phyloP scores from a whole-genome alignment of 2,888 invertebrate species.

The Acronicta psi region DNA sequence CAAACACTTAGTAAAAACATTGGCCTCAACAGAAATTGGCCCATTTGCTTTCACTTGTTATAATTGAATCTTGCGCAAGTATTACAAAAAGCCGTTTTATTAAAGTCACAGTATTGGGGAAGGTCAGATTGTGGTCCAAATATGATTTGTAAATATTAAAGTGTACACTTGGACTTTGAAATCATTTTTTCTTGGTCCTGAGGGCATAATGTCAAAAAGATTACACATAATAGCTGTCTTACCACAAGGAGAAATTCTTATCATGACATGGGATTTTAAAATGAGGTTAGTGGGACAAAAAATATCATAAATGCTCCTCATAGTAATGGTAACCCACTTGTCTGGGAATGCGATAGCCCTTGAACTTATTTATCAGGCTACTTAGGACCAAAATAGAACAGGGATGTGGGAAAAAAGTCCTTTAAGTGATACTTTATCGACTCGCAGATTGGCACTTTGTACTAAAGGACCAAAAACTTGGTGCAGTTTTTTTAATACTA shows the following conservation, averaged over 20 bases:
- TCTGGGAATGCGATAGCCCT: conserved; percentile 77
- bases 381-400: conserved; percentile 61
- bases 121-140: conserved; percentile 49
- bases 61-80: conserved; percentile 41
- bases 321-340: conserved; percentile 80
- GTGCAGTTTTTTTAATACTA: conserved; percentile 23
- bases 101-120: conserved; percentile 44
- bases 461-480: conserved; percentile 26
- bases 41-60: conserved; percentile 46
- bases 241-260: conserved; percentile 47
- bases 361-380: conserved; percentile 76
- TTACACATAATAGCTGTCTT: conserved; percentile 52
- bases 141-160: conserved; percentile 14
- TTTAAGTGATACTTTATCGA: conserved; percentile 30
- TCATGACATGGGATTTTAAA: conserved; percentile 53
- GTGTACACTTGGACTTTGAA: conserved; percentile 20
- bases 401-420: conserved; percentile 55
- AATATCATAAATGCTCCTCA: conserved; percentile 72
- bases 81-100: conserved; percentile 33
- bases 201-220: conserved; percentile 52
- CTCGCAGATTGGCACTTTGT: conserved; percentile 47
- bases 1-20: conserved; percentile 33
- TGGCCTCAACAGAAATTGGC: conserved; percentile 19
- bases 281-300: conserved; percentile 83
- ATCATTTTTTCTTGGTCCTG: conserved; percentile 47